Evolutionary conservation across 2,797 vertebrate species (phyloP), one percentile per base, ranked within the genome.

Genomic region (Coreius guichenoti): DNA sequence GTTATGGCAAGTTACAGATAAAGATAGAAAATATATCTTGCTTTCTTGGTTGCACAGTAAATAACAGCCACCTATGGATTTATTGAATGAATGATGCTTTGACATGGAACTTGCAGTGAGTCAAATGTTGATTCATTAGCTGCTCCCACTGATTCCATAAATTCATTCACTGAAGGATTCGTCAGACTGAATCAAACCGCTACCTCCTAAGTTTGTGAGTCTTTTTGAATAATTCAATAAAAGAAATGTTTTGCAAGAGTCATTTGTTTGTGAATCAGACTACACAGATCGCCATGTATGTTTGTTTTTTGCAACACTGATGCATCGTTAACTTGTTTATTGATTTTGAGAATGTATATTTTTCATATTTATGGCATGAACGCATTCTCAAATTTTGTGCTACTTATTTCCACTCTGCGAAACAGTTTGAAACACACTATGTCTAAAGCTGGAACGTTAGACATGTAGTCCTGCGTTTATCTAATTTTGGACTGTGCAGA

Each of bases 401-500:
- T 23, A 9, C 2, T 33, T 76, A 58, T 39, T 77, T 39, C 74
- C 47, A 51, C 26, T 74, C 72, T 13, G 33, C 1, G 9, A 63
- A 63, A 74, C 26, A 16, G 23, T 45, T 26, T 16, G 13, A 70
- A 70, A 45, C 13, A 8, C 7, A 2, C 72, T 23, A 51, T 21
- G 51, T 19, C 17, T 5, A 51, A 54, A 54, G 2, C 26, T 33
- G 9, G 19, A 54, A 75, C 17, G 29, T 82, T 45, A 16, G 8
- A 73, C 19, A 23, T n/a, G 36, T 63, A 58, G 36, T 13, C 23
- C 9, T 21, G 29, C 1, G 8, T 83, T 77, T 74, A 45, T 84
- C 74, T 58, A 58, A 77, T 58, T 83, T 68, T 56, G 33, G 4
- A n/a, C 16, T 39, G n/a, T 45, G 33, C 74, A 58, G 74, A 49